A percentile compares a stretch with the other conserved stretches of the same genome.
Evolutionary conservation across 2,113 vertebrate genomes (phyloP).

Genomic region (Ia io): DNA sequence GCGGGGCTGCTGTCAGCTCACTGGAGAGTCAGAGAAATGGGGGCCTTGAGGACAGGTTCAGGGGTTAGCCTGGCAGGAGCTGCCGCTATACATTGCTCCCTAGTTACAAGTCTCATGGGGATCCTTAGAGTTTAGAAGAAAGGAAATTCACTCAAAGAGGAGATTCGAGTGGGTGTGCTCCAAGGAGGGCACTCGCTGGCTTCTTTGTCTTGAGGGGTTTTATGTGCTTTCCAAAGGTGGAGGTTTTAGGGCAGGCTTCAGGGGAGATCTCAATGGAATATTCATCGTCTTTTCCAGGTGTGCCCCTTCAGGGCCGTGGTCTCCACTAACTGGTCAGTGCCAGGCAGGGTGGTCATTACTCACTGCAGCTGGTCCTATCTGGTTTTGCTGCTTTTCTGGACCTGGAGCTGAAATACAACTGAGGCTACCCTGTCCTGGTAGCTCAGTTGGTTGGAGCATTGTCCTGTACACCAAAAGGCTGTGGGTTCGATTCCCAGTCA

Average conservation of each 20-base stretch:
- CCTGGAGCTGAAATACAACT: background rate
- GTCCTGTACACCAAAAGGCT: background rate
- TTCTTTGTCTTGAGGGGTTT: background rate
- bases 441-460: background rate
- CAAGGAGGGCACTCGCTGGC: background rate
- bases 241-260: background rate
- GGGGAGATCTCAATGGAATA: background rate
- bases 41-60: background rate
- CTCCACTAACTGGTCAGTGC: background rate
- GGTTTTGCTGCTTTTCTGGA: background rate
- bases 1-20: background rate
- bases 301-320: background rate
- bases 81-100: background rate
- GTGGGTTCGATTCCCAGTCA: background rate
- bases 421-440: background rate
- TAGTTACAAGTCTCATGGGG: background rate
- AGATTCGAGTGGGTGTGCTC: background rate
- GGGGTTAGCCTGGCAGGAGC: background rate
- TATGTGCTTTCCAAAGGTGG: background rate
- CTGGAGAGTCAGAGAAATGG: background rate
- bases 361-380: background rate
- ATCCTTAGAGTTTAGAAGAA: background rate
- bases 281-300: background rate
- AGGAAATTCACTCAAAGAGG: background rate
- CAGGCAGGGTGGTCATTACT: background rate